phyloP scores from a whole-genome alignment of 2,797 vertebrate genomes.

The Cottoperca gobio region DNA sequence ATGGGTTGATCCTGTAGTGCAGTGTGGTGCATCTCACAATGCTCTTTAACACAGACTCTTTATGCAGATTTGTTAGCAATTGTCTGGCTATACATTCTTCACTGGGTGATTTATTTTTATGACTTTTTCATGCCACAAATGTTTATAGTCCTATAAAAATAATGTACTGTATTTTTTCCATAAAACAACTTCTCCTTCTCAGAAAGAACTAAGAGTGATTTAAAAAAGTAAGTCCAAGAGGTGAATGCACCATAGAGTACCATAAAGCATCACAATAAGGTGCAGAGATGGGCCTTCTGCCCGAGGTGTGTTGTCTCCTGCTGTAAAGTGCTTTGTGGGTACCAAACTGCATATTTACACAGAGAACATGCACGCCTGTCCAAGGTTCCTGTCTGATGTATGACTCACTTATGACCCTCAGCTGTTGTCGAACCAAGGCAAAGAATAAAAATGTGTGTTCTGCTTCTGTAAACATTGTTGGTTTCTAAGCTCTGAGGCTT shows the following conservation, averaged over 20 bases:
- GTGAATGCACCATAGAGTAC: background rate
- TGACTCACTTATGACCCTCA: constrained; percentile 55
- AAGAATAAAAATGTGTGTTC: constrained; percentile 11
- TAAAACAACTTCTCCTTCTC: background rate
- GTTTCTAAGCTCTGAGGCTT: constrained; percentile 28
- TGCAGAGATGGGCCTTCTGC: constrained; percentile 8
- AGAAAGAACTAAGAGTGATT: background rate
- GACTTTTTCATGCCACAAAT: background rate
- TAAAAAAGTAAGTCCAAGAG: background rate
- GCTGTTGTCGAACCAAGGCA: constrained; percentile 23
- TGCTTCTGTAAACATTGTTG: constrained; percentile 13
- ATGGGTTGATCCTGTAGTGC: constrained; percentile 50
- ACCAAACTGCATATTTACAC: constrained; percentile 28
- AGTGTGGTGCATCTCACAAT: constrained; percentile 26
- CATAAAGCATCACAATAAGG: constrained; percentile 1
- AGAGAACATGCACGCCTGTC: constrained; percentile 29
- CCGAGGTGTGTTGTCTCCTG: constrained; percentile 11
- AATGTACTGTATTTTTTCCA: background rate
- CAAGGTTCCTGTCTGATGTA: constrained; percentile 42
- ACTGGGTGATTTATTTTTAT: background rate
- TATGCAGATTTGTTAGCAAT: constrained; percentile 6
- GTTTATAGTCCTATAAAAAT: constrained; percentile 3
- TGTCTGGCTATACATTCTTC: background rate
- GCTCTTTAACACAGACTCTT: constrained; percentile 19
- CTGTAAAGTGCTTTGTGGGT: constrained; percentile 28